Evolutionary conservation across 2,888 invertebrate genomes (phyloP).

Genomic region (Ephialtes manifestator): DNA sequence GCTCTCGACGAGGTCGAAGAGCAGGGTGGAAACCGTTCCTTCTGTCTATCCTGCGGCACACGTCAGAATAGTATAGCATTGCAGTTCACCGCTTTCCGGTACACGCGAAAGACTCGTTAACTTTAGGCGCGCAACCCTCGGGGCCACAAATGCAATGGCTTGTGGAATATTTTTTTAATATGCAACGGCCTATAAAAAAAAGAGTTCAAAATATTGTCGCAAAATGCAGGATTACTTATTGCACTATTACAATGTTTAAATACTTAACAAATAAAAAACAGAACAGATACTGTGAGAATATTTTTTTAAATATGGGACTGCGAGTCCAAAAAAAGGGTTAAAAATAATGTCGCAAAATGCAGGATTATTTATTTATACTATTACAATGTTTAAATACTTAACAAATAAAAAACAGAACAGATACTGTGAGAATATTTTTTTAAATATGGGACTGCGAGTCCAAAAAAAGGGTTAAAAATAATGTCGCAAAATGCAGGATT

Average conservation of each 20-base stretch:
- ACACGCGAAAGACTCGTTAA: conserved; percentile 83
- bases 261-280: not conserved
- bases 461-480: conserved; percentile 12
- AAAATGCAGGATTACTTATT: not conserved
- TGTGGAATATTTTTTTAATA: conserved; percentile 3
- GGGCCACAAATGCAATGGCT: conserved; percentile 15
- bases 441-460: not conserved
- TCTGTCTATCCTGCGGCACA: conserved; percentile 52
- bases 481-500: not conserved
- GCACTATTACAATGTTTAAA: not conserved
- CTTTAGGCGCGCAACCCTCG: conserved; percentile 71
- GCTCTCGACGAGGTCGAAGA: conserved; percentile 60
- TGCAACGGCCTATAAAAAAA: not conserved
- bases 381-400: not conserved
- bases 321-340: conserved; percentile 1
- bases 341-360: conserved; percentile 1
- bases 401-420: not conserved
- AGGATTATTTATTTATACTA: not conserved
- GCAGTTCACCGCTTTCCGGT: conserved; percentile 77
- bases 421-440: not conserved
- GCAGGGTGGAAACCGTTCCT: conserved; percentile 64
- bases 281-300: not conserved
- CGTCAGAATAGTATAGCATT: conserved; percentile 47
- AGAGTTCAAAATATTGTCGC: not conserved
- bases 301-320: not conserved